Percentiles rank a stretch among this genome's conserved stretches.
These are phyloP conservation scores for crab-eating macaque (Macaca fascicularis) DNA, from an alignment of 2,113 vertebrate genomes.

Conservation along the genomic window T2T-MFA8v1.1 NC_088375.1:155235501-155236000, in stretches of 20 bases:
- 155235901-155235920: neutral
- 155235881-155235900: neutral
- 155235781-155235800: neutral
- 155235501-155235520: neutral
- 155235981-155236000: neutral
- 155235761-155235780: neutral
- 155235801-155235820: neutral
- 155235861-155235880: accelerated
- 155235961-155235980: neutral
- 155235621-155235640: neutral
- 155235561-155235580: neutral
- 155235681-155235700: neutral
- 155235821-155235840: neutral
- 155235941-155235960: neutral
- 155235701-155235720: neutral
- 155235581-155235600: neutral
- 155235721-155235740: neutral
- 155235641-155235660: neutral
- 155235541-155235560: neutral
- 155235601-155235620: neutral
- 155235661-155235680: neutral
- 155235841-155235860: neutral
- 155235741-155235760: neutral
- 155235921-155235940: neutral
- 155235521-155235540: neutral